Conservation (phyloP, 1,140 invertebrate species). For the Himalopsyche phryganea region DNA sequence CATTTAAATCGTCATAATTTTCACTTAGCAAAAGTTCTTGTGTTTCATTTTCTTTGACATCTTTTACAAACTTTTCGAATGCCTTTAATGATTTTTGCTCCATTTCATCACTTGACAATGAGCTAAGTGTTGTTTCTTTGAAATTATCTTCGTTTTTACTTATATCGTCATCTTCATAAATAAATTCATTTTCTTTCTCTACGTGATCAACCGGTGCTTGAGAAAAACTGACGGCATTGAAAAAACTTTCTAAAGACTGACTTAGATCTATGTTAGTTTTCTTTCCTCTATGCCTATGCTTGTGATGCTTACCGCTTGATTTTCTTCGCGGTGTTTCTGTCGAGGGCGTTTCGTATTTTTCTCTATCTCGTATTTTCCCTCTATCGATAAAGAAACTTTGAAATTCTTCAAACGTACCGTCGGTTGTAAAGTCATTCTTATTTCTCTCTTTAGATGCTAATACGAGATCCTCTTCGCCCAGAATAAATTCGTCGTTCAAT, state of each 20-base stretch:
- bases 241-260: slow-evolving; percentile 27
- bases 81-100: slow-evolving; percentile 14
- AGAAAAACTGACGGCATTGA: slow-evolving; percentile 10
- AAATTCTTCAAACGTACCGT: slow-evolving; percentile 15
- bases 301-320: slow-evolving; percentile 28
- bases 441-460: neutral
- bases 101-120: slow-evolving; percentile 1
- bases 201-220: neutral
- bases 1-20: slow-evolving; percentile 6
- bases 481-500: slow-evolving; percentile 6
- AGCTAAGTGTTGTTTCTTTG: slow-evolving; percentile 7
- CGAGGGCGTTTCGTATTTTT: slow-evolving; percentile 10
- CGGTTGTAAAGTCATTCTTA: slow-evolving; percentile 10
- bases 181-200: slow-evolving; percentile 22
- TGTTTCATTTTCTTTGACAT: slow-evolving; percentile 5
- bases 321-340: slow-evolving; percentile 14
- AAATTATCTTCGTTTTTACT: slow-evolving; percentile 2
- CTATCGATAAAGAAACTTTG: slow-evolving; percentile 24
- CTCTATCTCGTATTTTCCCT: slow-evolving; percentile 9
- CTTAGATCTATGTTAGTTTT: slow-evolving; percentile 17
- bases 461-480: slow-evolving; percentile 9
- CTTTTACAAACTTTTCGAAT: slow-evolving; percentile 16
- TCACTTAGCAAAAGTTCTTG: neutral
- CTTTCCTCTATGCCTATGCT: slow-evolving; percentile 28
- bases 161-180: slow-evolving; percentile 26